phyloP scores from a whole-genome alignment of 1,140 invertebrate genomes.

The Olivierus martensii region DNA sequence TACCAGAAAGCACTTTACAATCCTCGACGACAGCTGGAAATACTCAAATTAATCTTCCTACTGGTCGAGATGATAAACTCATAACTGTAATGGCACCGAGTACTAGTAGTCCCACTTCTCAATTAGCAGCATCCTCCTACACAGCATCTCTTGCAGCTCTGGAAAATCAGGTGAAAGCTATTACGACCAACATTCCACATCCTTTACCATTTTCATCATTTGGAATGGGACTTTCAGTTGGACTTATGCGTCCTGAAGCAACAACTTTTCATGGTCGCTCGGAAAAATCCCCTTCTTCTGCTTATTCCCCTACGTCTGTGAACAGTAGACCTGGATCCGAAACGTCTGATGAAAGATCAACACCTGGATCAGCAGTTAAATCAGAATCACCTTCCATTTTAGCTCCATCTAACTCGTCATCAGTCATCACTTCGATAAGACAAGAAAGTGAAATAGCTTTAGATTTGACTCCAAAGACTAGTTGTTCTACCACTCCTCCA shows the following conservation, averaged over 20 bases:
- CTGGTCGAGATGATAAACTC: conserved; percentile 1
- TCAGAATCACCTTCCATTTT: conserved; percentile 3
- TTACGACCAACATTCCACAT: conserved; percentile 25
- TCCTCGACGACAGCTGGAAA: background rate
- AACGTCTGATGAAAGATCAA: conserved; percentile 11
- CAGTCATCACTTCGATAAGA: background rate
- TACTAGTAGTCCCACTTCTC: conserved; percentile 5
- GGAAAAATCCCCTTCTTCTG: conserved; percentile 24
- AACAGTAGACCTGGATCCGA: conserved; percentile 6
- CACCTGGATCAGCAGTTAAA: conserved; percentile 6
- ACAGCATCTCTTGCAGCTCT: conserved; percentile 51
- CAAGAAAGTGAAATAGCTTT: conserved; percentile 6
- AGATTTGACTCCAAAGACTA: conserved; percentile 16
- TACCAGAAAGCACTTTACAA: background rate
- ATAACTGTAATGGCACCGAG: conserved; percentile 7
- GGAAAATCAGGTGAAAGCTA: conserved; percentile 45
- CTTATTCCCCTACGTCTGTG: conserved; percentile 1
- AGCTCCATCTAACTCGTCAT: background rate
- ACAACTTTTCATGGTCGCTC: background rate
- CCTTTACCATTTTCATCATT: conserved; percentile 37
- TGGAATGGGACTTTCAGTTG: conserved; percentile 23
- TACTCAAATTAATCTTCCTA: background rate
- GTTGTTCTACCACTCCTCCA: conserved; percentile 11
- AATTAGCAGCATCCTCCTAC: background rate
- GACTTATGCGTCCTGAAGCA: background rate